Conservation (phyloP, 2,113 vertebrate genomes). For the Melanocharis versteri region DNA sequence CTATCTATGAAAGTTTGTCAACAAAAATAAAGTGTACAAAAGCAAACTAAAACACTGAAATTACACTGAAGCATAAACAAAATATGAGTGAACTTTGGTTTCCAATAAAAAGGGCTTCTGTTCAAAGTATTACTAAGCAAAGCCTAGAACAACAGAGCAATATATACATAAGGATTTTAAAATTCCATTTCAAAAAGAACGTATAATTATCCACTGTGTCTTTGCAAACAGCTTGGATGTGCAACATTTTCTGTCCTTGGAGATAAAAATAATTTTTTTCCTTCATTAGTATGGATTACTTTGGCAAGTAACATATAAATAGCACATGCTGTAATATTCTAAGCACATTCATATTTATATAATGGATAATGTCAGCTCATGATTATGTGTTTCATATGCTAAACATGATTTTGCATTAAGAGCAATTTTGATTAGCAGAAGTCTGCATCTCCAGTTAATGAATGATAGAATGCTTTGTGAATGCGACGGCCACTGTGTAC, state of each 20-base stretch:
- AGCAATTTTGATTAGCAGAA: slow-evolving; percentile 15
- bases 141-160: background rate
- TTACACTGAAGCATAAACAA: background rate
- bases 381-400: slow-evolving; percentile 34
- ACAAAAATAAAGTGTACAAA: slow-evolving; percentile 45
- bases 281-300: slow-evolving; percentile 21
- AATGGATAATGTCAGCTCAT: slow-evolving; percentile 9
- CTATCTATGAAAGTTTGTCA: slow-evolving; percentile 25
- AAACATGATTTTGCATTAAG: background rate
- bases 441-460: background rate
- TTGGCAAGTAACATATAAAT: slow-evolving; percentile 15
- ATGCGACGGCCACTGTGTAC: rapidly evolving
- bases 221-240: background rate
- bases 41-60: slow-evolving; percentile 23
- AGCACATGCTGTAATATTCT: slow-evolving; percentile 2
- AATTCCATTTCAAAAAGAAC: background rate
- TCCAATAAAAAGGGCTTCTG: background rate
- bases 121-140: background rate
- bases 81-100: background rate
- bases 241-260: background rate
- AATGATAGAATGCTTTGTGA: background rate
- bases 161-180: background rate
- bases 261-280: slow-evolving; percentile 8
- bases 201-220: background rate
- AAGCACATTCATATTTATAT: slow-evolving; percentile 29